Evolutionary conservation across 2,888 invertebrate genomes (phyloP).

Genomic region (Xestoiulus laeticollis): DNA sequence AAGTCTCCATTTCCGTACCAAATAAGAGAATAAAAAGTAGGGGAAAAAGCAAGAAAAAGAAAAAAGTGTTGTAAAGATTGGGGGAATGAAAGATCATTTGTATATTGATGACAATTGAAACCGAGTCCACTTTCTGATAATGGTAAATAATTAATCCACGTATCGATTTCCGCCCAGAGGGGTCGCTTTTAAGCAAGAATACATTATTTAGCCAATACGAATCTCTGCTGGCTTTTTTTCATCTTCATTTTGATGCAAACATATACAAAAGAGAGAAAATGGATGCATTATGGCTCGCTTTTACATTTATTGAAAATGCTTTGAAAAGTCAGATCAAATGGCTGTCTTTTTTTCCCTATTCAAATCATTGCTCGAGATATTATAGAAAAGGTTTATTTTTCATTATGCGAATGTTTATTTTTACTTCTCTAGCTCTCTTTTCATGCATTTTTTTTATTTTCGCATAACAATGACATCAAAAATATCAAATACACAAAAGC

Average conservation of each 20-base stretch:
- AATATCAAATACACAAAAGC: neutral
- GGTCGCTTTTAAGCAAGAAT: neutral
- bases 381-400: neutral
- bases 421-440: constrained; percentile 4
- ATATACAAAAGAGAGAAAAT: constrained; percentile 4
- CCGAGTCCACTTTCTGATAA: constrained; percentile 1
- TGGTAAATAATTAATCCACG: constrained; percentile 18
- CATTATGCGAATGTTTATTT: constrained; percentile 28
- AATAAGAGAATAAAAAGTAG: no score
- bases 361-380: neutral
- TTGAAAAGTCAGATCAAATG: constrained; percentile 6
- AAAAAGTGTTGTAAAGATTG: no score
- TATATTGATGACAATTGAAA: neutral
- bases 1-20: no score
- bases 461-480: neutral
- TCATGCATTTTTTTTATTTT: neutral
- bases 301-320: constrained; percentile 17
- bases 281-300: constrained; percentile 15
- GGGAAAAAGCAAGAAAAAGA: no score
- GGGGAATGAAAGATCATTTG: no score
- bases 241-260: neutral
- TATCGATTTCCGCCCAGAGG: constrained; percentile 33
- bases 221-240: neutral
- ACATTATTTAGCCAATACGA: neutral
- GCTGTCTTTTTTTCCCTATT: neutral